Percentiles rank a stretch among this genome's conserved stretches.
phyloP scores from a whole-genome alignment of 2,113 vertebrate genomes.

The Corythoichthys haematopterus region DNA sequence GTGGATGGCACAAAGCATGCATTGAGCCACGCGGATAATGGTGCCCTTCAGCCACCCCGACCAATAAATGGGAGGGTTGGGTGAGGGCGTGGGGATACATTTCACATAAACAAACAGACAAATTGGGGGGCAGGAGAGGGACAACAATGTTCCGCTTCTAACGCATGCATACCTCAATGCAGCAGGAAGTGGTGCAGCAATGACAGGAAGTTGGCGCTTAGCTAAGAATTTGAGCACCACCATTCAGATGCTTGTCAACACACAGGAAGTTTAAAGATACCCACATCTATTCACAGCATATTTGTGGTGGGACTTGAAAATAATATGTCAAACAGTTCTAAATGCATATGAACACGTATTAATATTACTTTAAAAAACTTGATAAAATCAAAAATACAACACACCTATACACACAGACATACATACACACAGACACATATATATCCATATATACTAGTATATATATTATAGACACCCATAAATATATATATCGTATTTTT shows the following conservation, averaged over 20 bases:
- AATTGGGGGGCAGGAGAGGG: constrained; percentile 11
- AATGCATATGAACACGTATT: no score
- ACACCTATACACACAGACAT: no score
- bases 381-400: no score
- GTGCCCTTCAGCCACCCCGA: constrained; percentile 58
- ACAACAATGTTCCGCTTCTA: constrained; percentile 22
- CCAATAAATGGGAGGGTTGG: constrained; percentile 2
- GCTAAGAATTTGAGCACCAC: background rate
- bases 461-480: no score
- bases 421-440: no score
- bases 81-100: constrained; percentile 9
- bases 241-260: background rate
- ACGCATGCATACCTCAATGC: constrained; percentile 21
- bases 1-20: constrained; percentile 57
- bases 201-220: constrained; percentile 50
- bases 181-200: constrained; percentile 51
- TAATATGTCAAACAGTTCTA: no score
- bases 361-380: no score
- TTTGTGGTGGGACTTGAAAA: no score
- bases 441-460: no score
- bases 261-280: background rate
- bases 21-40: constrained; percentile 68
- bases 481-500: no score
- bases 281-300: no score
- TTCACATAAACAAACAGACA: constrained; percentile 50